Percentiles rank a stretch among this genome's conserved stretches.
Conservation (phyloP, 2,888 invertebrate species). For the Philonicus albiceps region DNA sequence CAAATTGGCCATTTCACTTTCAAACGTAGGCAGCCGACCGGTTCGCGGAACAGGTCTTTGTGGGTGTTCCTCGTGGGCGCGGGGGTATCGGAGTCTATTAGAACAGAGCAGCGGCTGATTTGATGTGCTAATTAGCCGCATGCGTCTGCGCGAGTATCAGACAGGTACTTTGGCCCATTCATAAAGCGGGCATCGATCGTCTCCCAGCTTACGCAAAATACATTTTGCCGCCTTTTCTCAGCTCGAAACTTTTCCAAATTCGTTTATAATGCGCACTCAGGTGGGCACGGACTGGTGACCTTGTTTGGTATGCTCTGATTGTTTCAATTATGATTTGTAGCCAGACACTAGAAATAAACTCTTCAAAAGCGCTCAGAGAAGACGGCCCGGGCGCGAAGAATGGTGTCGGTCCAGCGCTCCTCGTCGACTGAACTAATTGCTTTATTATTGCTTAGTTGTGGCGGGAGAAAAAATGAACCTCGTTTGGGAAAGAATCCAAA, state of each 20-base stretch:
- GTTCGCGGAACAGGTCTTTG: background rate
- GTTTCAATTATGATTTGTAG: conserved; percentile 1
- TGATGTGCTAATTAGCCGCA: background rate
- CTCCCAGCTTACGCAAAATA: background rate
- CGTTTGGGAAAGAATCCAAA: background rate
- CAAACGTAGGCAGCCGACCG: background rate
- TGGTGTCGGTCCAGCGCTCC: background rate
- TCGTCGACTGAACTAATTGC: background rate
- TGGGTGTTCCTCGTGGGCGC: background rate
- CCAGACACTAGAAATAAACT: conserved; percentile 14
- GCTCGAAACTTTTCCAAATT: background rate
- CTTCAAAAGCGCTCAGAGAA: background rate
- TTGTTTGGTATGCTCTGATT: conserved; percentile 25
- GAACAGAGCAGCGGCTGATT: background rate
- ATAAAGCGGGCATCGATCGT: background rate
- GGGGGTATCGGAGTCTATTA: background rate
- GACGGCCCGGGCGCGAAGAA: background rate
- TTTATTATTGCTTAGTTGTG: background rate
- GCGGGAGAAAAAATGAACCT: background rate
- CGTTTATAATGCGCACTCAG: background rate
- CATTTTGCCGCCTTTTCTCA: background rate
- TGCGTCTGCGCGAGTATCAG: background rate
- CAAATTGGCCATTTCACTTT: background rate
- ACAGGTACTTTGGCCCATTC: background rate
- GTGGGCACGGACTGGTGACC: background rate